phyloP scores from a whole-genome alignment of 2,888 invertebrate species.

The Boloria euphrosyne region DNA sequence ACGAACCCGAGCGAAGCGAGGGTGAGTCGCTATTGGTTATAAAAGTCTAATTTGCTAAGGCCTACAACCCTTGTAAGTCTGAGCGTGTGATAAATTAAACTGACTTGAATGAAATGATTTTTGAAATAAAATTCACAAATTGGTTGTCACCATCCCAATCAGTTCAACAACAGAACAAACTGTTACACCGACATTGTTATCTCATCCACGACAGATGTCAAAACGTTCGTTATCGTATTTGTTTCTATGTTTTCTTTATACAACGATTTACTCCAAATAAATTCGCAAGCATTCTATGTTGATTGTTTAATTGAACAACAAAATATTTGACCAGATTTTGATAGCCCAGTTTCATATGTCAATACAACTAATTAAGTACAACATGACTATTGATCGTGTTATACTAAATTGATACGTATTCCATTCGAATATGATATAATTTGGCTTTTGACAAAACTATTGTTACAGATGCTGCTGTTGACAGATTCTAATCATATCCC shows the following conservation, averaged over 20 bases:
- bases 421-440: slow-evolving; percentile 23
- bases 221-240: slow-evolving; percentile 50
- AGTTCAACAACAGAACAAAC: slow-evolving; percentile 44
- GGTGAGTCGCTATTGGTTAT: too few species aligned
- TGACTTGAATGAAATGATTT: slow-evolving; percentile 15
- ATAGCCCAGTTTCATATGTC: slow-evolving; percentile 64
- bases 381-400: slow-evolving; percentile 26
- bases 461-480: slow-evolving; percentile 39
- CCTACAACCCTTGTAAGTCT: too few species aligned
- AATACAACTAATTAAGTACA: slow-evolving; percentile 70
- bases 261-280: slow-evolving; percentile 47
- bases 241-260: slow-evolving; percentile 49
- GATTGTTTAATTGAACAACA: slow-evolving; percentile 73
- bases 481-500: slow-evolving; percentile 41
- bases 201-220: slow-evolving; percentile 64
- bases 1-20: too few species aligned
- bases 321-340: slow-evolving; percentile 71
- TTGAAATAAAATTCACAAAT: slow-evolving; percentile 26
- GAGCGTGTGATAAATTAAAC: background rate
- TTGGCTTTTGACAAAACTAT: slow-evolving; percentile 23
- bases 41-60: too few species aligned
- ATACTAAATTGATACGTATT: slow-evolving; percentile 33
- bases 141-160: slow-evolving; percentile 39
- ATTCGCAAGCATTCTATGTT: slow-evolving; percentile 57
- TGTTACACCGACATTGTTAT: slow-evolving; percentile 39